Evolutionary conservation across 1,140 invertebrate genomes (phyloP).

Genomic region (Drosophila triauraria): DNA sequence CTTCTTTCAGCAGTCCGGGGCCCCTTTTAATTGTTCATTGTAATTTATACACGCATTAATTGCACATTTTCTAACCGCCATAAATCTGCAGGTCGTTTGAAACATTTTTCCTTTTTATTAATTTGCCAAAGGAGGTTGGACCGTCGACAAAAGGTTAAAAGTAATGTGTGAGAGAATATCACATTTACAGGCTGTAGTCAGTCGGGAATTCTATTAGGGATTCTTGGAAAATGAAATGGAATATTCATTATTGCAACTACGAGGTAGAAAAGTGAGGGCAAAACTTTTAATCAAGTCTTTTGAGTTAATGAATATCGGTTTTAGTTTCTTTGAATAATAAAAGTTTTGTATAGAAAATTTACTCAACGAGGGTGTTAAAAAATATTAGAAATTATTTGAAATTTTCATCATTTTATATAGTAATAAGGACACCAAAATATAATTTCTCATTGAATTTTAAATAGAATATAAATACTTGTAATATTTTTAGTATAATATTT

Average conservation of each 20-base stretch:
- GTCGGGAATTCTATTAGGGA: conserved; percentile 29
- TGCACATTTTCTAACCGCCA: conserved; percentile 63
- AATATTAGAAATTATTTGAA: too few species aligned
- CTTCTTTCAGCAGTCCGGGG: conserved; percentile 10
- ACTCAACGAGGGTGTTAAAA: not conserved
- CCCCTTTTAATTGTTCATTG: conserved; percentile 39
- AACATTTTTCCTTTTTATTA: conserved; percentile 52
- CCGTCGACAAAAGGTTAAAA: conserved; percentile 28
- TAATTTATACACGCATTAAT: conserved; percentile 66
- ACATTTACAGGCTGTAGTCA: not conserved
- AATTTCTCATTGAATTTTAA: too few species aligned
- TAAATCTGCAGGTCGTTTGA: conserved; percentile 52
- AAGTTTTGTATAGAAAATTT: not conserved
- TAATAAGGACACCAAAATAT: too few species aligned
- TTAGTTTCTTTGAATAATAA: not conserved
- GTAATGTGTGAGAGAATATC: conserved; percentile 45
- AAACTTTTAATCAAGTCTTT: not conserved
- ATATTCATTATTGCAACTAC: conserved; percentile 18
- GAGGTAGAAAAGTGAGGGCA: not conserved
- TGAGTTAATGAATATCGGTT: not conserved
- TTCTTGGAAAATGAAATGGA: conserved; percentile 20
- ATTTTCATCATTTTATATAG: too few species aligned
- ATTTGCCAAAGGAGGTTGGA: conserved; percentile 40
- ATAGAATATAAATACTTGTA: not conserved
- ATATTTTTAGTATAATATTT: not conserved